phyloP scores from a whole-genome alignment of 2,797 vertebrate genomes.

The Cuniculus paca region DNA sequence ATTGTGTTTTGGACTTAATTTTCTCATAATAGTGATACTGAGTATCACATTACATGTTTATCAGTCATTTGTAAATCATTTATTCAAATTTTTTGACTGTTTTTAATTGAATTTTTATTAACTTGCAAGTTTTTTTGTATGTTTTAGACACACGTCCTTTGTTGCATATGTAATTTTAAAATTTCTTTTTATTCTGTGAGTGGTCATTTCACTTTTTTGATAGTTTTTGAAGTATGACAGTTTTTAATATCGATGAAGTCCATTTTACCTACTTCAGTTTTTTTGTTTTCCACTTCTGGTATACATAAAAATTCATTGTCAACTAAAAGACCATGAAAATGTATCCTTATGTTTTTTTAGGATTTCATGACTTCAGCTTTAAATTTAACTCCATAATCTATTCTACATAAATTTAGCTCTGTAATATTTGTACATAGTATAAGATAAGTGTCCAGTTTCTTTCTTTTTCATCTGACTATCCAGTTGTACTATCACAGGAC shows the following conservation, averaged over 20 bases:
- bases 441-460: background rate
- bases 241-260: background rate
- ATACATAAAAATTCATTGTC: background rate
- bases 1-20: background rate
- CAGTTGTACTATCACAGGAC: background rate
- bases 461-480: background rate
- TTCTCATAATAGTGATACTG: background rate
- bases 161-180: background rate
- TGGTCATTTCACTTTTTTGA: background rate
- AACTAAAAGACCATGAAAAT: background rate
- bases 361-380: background rate
- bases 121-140: background rate
- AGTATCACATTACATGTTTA: background rate
- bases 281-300: background rate
- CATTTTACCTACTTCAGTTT: background rate
- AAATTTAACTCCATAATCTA: background rate
- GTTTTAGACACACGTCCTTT: background rate
- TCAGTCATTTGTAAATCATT: background rate
- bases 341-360: background rate
- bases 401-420: background rate
- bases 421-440: background rate
- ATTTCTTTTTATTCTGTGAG: background rate
- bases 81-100: background rate
- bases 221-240: background rate
- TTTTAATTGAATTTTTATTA: background rate